phyloP scores from a whole-genome alignment of 2,888 invertebrate genomes.

The Eristalis tenax region DNA sequence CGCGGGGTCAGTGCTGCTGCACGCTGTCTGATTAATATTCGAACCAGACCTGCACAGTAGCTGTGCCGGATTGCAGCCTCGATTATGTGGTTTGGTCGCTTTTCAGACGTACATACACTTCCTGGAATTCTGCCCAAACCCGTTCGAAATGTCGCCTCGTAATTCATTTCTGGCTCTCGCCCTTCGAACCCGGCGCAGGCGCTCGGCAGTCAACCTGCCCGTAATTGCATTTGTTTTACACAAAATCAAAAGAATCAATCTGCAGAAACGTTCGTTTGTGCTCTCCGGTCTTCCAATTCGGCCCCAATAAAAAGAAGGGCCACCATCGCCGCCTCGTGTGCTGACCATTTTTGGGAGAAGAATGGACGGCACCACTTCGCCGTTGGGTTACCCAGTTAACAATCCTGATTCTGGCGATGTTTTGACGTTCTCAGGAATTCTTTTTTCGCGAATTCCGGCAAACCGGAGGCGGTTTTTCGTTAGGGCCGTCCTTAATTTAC shows the following conservation, averaged over 20 bases:
- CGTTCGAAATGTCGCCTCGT: background rate
- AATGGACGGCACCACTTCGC: background rate
- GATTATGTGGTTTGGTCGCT: background rate
- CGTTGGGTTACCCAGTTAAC: conserved; percentile 16
- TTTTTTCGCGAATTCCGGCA: background rate
- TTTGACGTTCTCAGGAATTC: background rate
- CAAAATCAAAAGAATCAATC: conserved; percentile 38
- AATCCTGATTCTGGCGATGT: conserved; percentile 9
- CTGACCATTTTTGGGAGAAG: background rate
- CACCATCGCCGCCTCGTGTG: background rate
- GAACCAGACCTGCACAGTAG: background rate
- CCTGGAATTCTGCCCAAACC: background rate
- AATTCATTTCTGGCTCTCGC: background rate
- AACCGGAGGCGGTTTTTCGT: background rate
- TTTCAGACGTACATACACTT: background rate
- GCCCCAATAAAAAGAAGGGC: background rate
- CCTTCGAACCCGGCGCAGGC: background rate
- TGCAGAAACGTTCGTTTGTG: conserved; percentile 4
- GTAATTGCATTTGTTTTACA: conserved; percentile 32
- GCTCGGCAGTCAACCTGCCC: too few species aligned
- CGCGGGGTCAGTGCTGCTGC: background rate
- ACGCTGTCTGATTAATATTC: background rate
- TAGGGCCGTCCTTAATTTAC: background rate
- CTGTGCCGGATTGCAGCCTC: background rate
- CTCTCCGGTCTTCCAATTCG: conserved; percentile 19